phyloP scores from a whole-genome alignment of 1,140 invertebrate species.

The Calosoma granatense region DNA sequence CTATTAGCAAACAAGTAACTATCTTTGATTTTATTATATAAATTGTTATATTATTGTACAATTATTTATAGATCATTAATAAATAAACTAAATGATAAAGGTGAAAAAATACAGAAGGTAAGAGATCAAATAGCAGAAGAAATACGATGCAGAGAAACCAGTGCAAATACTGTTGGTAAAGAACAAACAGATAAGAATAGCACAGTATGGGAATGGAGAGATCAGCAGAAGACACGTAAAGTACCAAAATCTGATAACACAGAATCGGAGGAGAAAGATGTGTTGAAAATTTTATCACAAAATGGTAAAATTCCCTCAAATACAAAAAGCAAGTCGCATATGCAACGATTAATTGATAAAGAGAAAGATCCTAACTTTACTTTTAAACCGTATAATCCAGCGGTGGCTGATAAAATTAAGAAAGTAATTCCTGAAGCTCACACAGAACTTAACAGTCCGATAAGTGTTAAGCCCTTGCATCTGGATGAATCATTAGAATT shows the following conservation, averaged over 20 bases:
- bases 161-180: no score
- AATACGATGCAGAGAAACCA: background rate
- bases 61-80: constrained; percentile 5
- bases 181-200: background rate
- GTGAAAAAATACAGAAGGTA: background rate
- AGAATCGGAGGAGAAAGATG: background rate
- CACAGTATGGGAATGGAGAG: background rate
- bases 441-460: background rate
- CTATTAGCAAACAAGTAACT: background rate
- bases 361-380: constrained; percentile 3
- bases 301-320: background rate
- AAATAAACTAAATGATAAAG: constrained; percentile 2
- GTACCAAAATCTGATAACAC: background rate
- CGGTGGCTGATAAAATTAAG: background rate
- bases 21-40: no score
- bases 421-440: background rate
- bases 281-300: background rate
- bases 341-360: background rate
- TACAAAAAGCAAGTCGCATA: background rate
- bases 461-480: background rate
- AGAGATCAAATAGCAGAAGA: background rate
- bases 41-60: background rate
- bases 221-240: background rate
- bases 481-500: background rate
- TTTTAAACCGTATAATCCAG: background rate